Evolutionary conservation across 2,113 vertebrate genomes (phyloP).

Genomic region (Melierax canorus): DNA sequence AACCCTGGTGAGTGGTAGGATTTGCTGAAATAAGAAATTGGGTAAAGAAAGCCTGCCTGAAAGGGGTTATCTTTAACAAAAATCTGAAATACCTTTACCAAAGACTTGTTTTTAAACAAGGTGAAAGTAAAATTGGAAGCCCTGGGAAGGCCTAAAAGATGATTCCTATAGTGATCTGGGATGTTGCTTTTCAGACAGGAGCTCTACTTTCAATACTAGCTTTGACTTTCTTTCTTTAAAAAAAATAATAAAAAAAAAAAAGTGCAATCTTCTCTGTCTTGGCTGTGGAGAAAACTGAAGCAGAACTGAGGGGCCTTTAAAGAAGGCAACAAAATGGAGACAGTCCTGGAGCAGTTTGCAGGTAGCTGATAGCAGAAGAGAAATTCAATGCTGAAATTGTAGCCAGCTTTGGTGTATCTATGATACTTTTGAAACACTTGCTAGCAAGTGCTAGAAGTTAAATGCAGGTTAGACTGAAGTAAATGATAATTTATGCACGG

Average conservation of each 20-base stretch:
- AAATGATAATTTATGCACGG: neutral
- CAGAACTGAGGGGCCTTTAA: neutral
- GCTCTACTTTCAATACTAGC: neutral
- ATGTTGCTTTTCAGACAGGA: neutral
- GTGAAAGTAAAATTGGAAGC: neutral
- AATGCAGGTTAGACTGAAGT: neutral
- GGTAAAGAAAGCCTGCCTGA: neutral
- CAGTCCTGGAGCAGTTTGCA: neutral
- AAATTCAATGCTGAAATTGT: neutral
- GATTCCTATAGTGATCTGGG: fast-evolving
- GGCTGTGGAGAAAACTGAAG: neutral
- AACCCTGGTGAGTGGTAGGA: fast-evolving
- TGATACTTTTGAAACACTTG: neutral
- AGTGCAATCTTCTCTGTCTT: neutral
- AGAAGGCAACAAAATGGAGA: neutral
- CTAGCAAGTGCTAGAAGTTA: neutral
- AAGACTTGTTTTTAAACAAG: neutral
- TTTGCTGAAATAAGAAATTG: neutral
- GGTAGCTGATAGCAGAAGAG: neutral
- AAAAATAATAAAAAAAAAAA: neutral
- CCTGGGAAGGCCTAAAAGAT: neutral
- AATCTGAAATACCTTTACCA: neutral
- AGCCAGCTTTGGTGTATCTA: neutral
- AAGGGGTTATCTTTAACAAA: neutral
- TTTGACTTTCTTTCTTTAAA: neutral